Conservation (phyloP, 2,888 invertebrate species). For the Parasteatoda lunata region DNA sequence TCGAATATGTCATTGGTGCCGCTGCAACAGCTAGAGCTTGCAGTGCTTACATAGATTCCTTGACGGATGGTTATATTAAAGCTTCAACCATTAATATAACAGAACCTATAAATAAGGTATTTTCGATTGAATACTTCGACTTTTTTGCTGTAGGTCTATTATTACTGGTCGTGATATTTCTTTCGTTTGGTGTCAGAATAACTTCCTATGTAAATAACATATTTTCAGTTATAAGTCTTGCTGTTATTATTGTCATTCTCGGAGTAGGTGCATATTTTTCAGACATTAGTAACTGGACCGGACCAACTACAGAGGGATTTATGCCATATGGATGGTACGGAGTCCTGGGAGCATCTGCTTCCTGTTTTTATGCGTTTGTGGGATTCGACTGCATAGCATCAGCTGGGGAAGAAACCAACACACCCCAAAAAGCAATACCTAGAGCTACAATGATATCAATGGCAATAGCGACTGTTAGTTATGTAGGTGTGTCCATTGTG, state of each 20-base stretch:
- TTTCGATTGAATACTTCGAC: conserved; percentile 65
- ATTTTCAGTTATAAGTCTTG: conserved; percentile 83
- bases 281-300: conserved; percentile 86
- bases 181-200: conserved; percentile 68
- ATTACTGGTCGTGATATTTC: conserved; percentile 61
- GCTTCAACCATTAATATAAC: conserved; percentile 51
- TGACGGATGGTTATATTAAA: conserved; percentile 62
- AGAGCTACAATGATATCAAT: conserved; percentile 87
- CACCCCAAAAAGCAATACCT: conserved; percentile 81
- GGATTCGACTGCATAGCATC: conserved; percentile 94
- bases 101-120: conserved; percentile 36
- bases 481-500: conserved; percentile 87
- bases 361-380: conserved; percentile 93
- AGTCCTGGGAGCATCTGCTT: conserved; percentile 84
- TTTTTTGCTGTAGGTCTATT: conserved; percentile 68
- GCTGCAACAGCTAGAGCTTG: conserved; percentile 70
- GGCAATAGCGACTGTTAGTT: conserved; percentile 83
- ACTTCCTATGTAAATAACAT: conserved; percentile 89
- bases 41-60: conserved; percentile 70
- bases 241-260: conserved; percentile 86
- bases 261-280: conserved; percentile 90
- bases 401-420: conserved; percentile 86
- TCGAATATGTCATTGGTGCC: conserved; percentile 73
- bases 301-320: conserved; percentile 79
- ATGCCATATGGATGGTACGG: conserved; percentile 85